These are phyloP conservation scores for Malurus melanocephalus DNA, from an alignment of 2,113 vertebrate species.

Conservation along the genomic window DNA sequence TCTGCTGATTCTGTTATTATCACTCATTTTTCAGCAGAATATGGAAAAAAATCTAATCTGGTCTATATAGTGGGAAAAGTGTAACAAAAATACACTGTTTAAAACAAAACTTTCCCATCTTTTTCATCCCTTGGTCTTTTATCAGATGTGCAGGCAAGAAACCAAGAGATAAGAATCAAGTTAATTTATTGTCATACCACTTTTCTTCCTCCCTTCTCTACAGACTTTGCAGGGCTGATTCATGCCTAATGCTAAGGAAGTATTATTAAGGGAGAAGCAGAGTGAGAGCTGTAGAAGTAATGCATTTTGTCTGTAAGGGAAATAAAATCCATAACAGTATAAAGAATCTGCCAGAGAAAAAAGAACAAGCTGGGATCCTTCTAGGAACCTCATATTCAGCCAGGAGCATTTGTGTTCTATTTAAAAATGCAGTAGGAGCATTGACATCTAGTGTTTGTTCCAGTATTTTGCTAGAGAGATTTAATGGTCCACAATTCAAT, in stretches of 20 bases:
- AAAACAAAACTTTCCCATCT: neutral
- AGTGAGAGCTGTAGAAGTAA: neutral
- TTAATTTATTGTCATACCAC: neutral
- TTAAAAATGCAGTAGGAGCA: slow-evolving; percentile 68
- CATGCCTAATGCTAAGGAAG: neutral
- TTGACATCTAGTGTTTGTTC: slow-evolving; percentile 47
- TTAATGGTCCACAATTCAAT: slow-evolving; percentile 75
- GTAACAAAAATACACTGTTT: neutral
- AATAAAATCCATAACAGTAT: slow-evolving; percentile 67
- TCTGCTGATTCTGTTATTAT: neutral
- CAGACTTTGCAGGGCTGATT: neutral
- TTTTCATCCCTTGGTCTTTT: neutral
- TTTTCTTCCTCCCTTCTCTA: neutral
- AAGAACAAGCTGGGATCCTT: neutral
- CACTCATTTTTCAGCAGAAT: neutral
- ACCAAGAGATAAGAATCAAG: neutral
- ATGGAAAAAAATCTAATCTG: neutral
- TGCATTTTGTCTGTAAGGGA: slow-evolving; percentile 33
- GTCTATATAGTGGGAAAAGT: neutral
- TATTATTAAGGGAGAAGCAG: neutral
- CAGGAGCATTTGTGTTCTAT: neutral
- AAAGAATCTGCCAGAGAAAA: slow-evolving; percentile 38
- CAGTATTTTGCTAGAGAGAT: slow-evolving; percentile 70
- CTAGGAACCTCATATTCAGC: slow-evolving; percentile 18
- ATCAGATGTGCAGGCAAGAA: neutral